Evolutionary conservation across 2,113 vertebrate genomes (phyloP).

Genomic region (Laticauda colubrina): DNA sequence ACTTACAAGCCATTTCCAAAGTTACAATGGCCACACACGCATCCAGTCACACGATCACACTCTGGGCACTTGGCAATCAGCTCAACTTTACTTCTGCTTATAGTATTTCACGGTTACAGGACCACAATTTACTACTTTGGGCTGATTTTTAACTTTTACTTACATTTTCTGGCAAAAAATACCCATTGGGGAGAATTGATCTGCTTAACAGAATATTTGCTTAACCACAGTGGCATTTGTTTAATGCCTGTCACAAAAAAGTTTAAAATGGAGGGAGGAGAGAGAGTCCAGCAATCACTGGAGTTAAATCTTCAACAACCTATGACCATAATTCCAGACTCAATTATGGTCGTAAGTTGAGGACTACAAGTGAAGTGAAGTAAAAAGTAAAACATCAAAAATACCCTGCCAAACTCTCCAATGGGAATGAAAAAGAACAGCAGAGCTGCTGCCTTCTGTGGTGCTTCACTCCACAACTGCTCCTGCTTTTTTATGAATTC

Average conservation of each 20-base stretch:
- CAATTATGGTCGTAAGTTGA: neutral
- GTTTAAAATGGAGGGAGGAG: too few relatives aligned
- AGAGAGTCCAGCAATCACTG: neutral
- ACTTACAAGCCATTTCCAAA: neutral
- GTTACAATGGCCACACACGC: neutral
- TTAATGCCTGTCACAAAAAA: too few relatives aligned
- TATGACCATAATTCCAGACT: neutral
- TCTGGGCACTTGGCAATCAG: too few relatives aligned
- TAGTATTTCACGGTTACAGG: too few relatives aligned
- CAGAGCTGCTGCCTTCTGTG: neutral
- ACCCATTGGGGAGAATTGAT: too few relatives aligned
- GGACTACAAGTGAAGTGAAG: neutral
- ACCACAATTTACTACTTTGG: too few relatives aligned
- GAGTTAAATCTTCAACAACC: neutral
- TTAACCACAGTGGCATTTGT: too few relatives aligned
- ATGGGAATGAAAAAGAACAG: neutral
- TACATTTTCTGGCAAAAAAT: too few relatives aligned
- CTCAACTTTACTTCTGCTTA: too few relatives aligned
- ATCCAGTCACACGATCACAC: neutral
- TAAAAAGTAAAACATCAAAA: neutral
- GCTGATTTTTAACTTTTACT: too few relatives aligned
- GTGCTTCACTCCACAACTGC: neutral
- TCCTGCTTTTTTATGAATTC: neutral
- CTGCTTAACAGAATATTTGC: too few relatives aligned
- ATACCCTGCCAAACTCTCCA: neutral